Evolutionary conservation across 2,888 invertebrate genomes (phyloP).

Genomic region (Rotaria sp.): DNA sequence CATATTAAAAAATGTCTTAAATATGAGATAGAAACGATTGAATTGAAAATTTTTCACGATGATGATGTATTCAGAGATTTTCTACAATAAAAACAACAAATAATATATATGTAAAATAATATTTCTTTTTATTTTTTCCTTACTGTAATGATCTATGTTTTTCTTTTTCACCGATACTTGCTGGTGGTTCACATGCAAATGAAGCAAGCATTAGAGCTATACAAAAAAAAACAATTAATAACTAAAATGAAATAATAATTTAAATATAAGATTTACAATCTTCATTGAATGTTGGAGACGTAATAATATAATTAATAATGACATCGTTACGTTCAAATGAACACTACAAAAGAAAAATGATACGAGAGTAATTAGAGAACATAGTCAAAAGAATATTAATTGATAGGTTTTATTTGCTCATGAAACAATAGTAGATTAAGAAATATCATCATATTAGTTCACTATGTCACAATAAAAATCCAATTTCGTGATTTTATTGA

Average conservation of each 20-base stretch:
- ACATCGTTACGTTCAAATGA: conserved; percentile 5
- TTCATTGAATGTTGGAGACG: conserved; percentile 36
- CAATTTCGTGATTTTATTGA: too few relatives aligned
- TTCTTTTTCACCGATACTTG: neutral
- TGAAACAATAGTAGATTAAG: too few relatives aligned
- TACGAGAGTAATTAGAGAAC: neutral
- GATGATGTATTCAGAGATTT: neutral
- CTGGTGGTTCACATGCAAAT: neutral
- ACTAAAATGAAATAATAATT: too few relatives aligned
- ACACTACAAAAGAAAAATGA: neutral
- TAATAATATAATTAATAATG: conserved; percentile 31
- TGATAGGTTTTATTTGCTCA: too few relatives aligned
- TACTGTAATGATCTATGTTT: neutral
- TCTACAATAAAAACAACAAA: neutral
- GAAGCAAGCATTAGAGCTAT: conserved; percentile 7
- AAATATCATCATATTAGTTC: too few relatives aligned
- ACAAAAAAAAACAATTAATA: too few relatives aligned
- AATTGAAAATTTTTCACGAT: neutral
- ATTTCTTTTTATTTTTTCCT: neutral
- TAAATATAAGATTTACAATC: conserved; percentile 10
- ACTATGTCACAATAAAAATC: too few relatives aligned
- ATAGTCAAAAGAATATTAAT: too few relatives aligned
- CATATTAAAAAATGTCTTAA: neutral
- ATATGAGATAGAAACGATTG: neutral
- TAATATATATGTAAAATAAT: neutral